Percentiles rank a stretch among this genome's conserved stretches.
Conservation (phyloP, 2,797 vertebrate species). For the Sebastes melanostomus region DNA sequence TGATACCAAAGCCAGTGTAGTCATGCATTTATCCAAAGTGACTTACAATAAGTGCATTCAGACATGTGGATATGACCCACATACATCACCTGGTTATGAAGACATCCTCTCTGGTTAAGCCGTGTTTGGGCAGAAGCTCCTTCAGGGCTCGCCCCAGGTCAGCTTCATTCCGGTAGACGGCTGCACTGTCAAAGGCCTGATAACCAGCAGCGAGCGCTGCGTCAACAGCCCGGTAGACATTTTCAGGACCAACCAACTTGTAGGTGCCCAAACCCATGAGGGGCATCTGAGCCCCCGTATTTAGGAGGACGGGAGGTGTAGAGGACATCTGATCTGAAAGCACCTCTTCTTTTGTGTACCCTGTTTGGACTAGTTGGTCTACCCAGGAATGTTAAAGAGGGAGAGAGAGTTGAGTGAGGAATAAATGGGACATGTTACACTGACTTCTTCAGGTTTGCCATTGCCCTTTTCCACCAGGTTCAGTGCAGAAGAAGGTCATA, state of each 20-base stretch:
- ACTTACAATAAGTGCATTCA: not conserved
- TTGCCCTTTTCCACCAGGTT: not conserved
- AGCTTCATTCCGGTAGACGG: conserved; percentile 84
- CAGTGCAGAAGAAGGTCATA: not conserved
- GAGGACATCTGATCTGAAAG: conserved; percentile 25
- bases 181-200: conserved; percentile 85
- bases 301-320: conserved; percentile 63
- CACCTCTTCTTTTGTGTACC: not conserved
- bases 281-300: conserved; percentile 82
- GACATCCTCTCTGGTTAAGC: conserved; percentile 78
- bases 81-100: conserved; percentile 80
- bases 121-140: conserved; percentile 81
- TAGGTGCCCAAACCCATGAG: conserved; percentile 86
- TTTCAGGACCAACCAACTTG: conserved; percentile 71
- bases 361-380: not conserved
- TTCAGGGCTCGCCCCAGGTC: conserved; percentile 78
- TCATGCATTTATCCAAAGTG: not conserved
- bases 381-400: not conserved
- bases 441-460: not conserved
- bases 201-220: conserved; percentile 84
- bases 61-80: not conserved
- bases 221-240: conserved; percentile 72
- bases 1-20: not conserved
- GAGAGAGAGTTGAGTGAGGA: not conserved
- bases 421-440: not conserved